Conservation (phyloP, 2,888 invertebrate genomes). For the Melieria omissa region DNA sequence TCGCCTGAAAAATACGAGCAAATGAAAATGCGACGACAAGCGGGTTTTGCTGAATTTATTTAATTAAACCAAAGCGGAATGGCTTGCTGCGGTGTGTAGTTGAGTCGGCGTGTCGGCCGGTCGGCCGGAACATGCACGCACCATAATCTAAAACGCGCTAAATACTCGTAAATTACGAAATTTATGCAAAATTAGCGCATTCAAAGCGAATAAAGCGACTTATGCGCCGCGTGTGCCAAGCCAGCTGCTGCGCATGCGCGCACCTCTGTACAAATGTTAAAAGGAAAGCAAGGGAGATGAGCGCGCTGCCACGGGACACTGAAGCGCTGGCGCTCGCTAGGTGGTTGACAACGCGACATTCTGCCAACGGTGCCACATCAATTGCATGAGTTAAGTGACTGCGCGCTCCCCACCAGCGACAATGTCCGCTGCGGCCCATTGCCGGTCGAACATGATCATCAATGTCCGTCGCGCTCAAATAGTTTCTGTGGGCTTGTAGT, state of each 20-base stretch:
- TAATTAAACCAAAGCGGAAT: constrained; percentile 58
- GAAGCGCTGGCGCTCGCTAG: constrained; percentile 19
- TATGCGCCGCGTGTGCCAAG: constrained; percentile 33
- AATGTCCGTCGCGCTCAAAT: constrained; percentile 5
- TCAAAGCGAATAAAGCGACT: constrained; percentile 31
- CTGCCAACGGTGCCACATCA: constrained; percentile 43
- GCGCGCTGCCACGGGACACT: constrained; percentile 41
- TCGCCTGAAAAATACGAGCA: constrained; percentile 51
- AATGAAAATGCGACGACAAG: constrained; percentile 55
- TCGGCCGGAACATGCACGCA: constrained; percentile 38
- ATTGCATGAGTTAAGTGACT: constrained; percentile 36
- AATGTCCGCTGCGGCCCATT: constrained; percentile 4
- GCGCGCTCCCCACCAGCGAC: neutral
- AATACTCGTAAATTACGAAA: constrained; percentile 55
- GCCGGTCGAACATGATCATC: constrained; percentile 8
- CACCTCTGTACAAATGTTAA: constrained; percentile 31
- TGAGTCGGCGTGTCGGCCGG: too few species aligned
- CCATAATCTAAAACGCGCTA: constrained; percentile 41
- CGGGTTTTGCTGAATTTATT: constrained; percentile 52
- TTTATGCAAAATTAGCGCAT: constrained; percentile 49
- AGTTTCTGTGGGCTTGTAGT: constrained; percentile 23
- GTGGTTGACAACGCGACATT: neutral
- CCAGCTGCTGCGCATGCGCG: constrained; percentile 49
- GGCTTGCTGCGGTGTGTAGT: constrained; percentile 10
- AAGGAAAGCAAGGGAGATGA: constrained; percentile 27